Percentiles rank a stretch among this genome's conserved stretches.
phyloP scores from a whole-genome alignment of 2,797 vertebrate genomes.

The Eidolon dupreanum region DNA sequence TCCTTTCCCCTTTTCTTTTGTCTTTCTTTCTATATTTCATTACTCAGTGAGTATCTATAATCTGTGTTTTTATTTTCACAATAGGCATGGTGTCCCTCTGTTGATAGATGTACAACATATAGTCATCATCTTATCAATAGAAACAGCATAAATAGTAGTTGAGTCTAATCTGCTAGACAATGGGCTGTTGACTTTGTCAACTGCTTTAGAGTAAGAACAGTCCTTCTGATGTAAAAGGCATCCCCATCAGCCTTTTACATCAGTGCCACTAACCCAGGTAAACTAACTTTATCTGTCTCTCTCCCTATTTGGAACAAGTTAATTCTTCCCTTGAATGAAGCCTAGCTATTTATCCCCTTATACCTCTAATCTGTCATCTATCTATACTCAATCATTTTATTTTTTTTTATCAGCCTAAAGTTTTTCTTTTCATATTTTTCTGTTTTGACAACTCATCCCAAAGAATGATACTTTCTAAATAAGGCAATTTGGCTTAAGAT shows the following conservation, averaged over 20 bases:
- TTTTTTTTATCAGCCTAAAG: neutral
- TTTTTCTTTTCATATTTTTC: neutral
- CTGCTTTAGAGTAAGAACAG: neutral
- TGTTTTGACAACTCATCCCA: neutral
- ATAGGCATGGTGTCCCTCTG: neutral
- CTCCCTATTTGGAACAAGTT: neutral
- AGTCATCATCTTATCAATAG: neutral
- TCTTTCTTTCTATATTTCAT: neutral
- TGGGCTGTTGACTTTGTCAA: neutral
- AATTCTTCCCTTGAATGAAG: neutral
- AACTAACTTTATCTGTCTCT: neutral
- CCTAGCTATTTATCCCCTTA: too few relatives aligned
- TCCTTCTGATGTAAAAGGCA: neutral
- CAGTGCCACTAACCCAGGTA: neutral
- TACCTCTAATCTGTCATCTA: too few relatives aligned
- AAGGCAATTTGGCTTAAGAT: neutral
- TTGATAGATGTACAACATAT: neutral
- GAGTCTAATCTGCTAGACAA: neutral
- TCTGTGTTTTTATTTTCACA: neutral
- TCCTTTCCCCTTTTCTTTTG: accelerated
- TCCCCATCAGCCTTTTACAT: too few relatives aligned
- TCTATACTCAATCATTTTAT: neutral
- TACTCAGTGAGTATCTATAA: neutral
- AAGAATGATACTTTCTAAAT: neutral
- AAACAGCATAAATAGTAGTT: neutral